Evolutionary conservation across 2,888 invertebrate species (phyloP).

Genomic region (Agonopterix arenella): DNA sequence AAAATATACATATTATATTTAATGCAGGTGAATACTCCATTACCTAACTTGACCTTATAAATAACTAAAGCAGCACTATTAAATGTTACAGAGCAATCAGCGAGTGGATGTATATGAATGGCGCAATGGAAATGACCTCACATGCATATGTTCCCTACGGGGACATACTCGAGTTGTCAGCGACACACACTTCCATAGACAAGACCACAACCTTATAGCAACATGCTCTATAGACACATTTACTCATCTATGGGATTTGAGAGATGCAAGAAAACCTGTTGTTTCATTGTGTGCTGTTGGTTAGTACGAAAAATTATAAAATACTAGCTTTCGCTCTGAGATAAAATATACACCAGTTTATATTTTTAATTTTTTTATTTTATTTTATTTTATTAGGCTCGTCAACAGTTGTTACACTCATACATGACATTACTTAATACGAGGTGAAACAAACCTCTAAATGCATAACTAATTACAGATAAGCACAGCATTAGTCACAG

Average conservation of each 20-base stretch:
- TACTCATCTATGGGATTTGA: conserved; percentile 94
- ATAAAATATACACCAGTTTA: too few relatives aligned
- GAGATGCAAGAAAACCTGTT: conserved; percentile 89
- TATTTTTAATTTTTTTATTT: too few relatives aligned
- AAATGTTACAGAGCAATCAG: conserved; percentile 84
- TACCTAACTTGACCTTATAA: background rate
- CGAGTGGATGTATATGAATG: conserved; percentile 91
- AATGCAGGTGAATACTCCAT: too few relatives aligned
- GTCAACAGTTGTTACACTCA: too few relatives aligned
- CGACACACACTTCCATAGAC: conserved; percentile 93
- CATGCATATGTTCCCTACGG: conserved; percentile 83
- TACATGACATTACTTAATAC: too few relatives aligned
- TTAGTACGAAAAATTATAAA: conserved; percentile 40
- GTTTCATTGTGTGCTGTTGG: conserved; percentile 92
- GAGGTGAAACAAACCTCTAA: too few relatives aligned
- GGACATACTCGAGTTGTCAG: conserved; percentile 92
- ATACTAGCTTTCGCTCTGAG: too few relatives aligned
- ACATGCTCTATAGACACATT: conserved; percentile 96
- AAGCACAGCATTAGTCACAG: too few relatives aligned
- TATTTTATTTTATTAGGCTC: too few relatives aligned
- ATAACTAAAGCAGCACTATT: background rate
- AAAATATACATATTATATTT: too few relatives aligned
- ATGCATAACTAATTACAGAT: too few relatives aligned
- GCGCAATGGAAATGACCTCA: conserved; percentile 82
- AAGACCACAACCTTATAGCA: conserved; percentile 75